Evolutionary conservation across 2,888 invertebrate species (phyloP), one percentile per base, ranked within the genome.

Genomic region (Heliconius ismenius): DNA sequence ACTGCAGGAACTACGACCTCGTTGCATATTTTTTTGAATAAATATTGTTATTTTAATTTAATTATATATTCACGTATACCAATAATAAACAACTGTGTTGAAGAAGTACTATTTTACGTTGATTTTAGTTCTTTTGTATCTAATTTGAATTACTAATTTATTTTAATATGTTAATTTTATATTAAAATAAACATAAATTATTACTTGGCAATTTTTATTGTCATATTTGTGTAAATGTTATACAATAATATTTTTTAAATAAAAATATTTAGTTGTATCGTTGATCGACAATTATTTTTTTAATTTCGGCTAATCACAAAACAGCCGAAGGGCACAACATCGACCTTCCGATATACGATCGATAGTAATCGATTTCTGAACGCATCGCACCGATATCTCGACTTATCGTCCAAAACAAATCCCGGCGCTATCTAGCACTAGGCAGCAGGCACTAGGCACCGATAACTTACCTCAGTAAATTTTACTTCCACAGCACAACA

Each of bases 341-440:
- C 78, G 78, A 77, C 78, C 80, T 80, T 77, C 75, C 74, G 43
- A 36, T 67, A 65, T 49, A 49, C 62, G 54, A 77, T 77, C 75
- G 77, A 80, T 78, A 26, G 64, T 80, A 80, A 80, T 78, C 77
- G 65, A 32, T 79, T 76, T 75, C 39, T 21, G 63, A 75, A 76
- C 75, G 73, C 72, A 76, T 58, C 73, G 76, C 76, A 75, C 75
- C 58, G 75, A 79, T 74, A 78, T 72, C 75, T 54, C 68, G 70
- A 74, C 74, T 81, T 82, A 82, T 81, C 82, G 74, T 70, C 78
- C 87, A 88, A 90, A 92, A 91, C 90, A 91, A 92, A 92, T 91
- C 91, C 88, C 83, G 84, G 80, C 82, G 84, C 90, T 91, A 90
- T 91, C 90, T 88, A 80, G 81, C 83, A 85, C 39, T 84, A 39